phyloP scores from a whole-genome alignment of 2,113 vertebrate genomes.

The Alces alces region DNA sequence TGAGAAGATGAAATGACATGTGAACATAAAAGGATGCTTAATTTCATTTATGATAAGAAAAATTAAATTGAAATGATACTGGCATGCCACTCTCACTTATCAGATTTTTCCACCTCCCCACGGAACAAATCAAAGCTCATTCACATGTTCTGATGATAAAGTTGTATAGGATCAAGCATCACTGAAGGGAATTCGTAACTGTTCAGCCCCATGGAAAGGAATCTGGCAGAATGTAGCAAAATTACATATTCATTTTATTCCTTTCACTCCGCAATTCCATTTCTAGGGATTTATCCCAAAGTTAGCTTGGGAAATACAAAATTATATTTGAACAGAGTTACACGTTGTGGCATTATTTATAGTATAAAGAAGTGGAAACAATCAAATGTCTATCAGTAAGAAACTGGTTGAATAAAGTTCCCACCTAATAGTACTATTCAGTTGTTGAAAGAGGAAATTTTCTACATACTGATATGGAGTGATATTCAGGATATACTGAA shows the following conservation, averaged over 20 bases:
- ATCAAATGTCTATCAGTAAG: background rate
- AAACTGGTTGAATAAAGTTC: background rate
- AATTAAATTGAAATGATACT: background rate
- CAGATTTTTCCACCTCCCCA: background rate
- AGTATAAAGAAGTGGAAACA: background rate
- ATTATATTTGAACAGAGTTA: background rate
- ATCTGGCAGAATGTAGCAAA: background rate
- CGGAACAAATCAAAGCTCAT: background rate
- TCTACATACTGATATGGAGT: background rate
- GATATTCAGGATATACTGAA: background rate
- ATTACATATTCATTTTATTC: background rate
- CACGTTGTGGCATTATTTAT: background rate
- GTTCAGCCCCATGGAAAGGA: background rate
- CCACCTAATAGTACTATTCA: background rate
- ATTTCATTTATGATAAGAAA: background rate
- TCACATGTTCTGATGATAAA: background rate
- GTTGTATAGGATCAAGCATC: background rate
- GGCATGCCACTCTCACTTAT: background rate
- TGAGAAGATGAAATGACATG: background rate
- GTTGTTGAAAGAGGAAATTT: background rate
- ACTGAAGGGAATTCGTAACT: background rate
- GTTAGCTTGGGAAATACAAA: background rate
- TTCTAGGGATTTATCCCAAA: background rate
- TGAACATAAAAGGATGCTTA: background rate
- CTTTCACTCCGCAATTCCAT: background rate